phyloP scores from a whole-genome alignment of 2,888 invertebrate genomes.

The Rhagophthalmus giganteus region DNA sequence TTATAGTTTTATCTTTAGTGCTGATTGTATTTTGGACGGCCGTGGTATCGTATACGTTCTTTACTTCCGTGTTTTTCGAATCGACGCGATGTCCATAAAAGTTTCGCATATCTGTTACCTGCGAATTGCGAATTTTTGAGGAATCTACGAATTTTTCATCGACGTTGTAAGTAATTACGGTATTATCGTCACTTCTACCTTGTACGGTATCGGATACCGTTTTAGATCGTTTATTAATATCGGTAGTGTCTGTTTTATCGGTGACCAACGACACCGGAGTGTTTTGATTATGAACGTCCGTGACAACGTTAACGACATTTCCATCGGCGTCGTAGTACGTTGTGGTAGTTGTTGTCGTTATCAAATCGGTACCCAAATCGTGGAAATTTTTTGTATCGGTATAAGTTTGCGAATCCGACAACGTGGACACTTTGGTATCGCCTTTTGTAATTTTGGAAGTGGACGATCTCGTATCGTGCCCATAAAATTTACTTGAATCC shows the following conservation, averaged over 20 bases:
- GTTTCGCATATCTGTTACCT: constrained; percentile 44
- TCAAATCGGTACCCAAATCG: constrained; percentile 34
- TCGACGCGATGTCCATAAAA: constrained; percentile 50
- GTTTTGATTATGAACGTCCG: constrained; percentile 41
- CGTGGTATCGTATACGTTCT: constrained; percentile 49
- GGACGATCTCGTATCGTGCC: constrained; percentile 15
- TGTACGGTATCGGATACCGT: too few relatives aligned
- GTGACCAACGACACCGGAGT: constrained; percentile 5
- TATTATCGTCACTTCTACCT: not conserved
- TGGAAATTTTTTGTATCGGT: constrained; percentile 41
- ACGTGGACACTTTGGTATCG: constrained; percentile 18
- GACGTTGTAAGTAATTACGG: constrained; percentile 32
- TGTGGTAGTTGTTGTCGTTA: constrained; percentile 47
- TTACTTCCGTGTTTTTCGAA: constrained; percentile 44
- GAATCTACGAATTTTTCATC: constrained; percentile 45
- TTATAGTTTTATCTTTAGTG: constrained; percentile 56
- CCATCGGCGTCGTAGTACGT: constrained; percentile 53
- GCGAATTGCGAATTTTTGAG: constrained; percentile 40
- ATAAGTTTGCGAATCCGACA: constrained; percentile 26
- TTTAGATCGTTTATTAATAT: not conserved
- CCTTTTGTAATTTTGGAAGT: constrained; percentile 15
- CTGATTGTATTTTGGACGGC: constrained; percentile 53
- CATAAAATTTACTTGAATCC: constrained; percentile 31
- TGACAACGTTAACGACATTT: constrained; percentile 48
- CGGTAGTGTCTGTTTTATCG: too few relatives aligned